These are phyloP conservation scores for Aphelocoma californica DNA, from an alignment of 2,797 vertebrate species.

Conservation along the genomic window DNA sequence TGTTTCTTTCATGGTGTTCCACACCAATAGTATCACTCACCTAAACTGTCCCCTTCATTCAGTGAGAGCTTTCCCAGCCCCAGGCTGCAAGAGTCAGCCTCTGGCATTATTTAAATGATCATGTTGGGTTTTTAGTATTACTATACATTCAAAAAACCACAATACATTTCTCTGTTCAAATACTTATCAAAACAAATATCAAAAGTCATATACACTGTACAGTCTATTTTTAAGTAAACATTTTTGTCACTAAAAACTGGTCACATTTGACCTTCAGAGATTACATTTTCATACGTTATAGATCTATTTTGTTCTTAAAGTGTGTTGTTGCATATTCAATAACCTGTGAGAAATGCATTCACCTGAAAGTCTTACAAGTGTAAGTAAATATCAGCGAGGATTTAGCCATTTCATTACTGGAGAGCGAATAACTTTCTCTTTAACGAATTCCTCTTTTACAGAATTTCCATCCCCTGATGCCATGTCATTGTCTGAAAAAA, in stretches of 20 bases:
- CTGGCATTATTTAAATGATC: not conserved
- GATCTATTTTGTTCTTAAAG: constrained; percentile 59
- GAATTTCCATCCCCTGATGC: constrained; percentile 87
- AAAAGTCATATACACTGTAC: constrained; percentile 65
- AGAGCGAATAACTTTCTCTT: constrained; percentile 72
- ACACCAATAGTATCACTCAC: not conserved
- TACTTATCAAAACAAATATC: constrained; percentile 49
- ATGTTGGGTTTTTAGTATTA: constrained; percentile 17
- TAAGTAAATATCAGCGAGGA: constrained; percentile 85
- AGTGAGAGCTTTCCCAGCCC: not conserved
- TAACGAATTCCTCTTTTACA: constrained; percentile 76
- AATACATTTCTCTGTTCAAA: constrained; percentile 53
- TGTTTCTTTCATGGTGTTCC: not conserved
- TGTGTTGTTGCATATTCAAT: constrained; percentile 53
- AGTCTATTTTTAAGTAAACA: constrained; percentile 63
- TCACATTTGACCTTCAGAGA: constrained; percentile 55
- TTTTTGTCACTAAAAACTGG: constrained; percentile 48
- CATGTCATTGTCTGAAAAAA: constrained; percentile 83
- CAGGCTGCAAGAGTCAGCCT: not conserved
- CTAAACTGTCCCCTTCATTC: not conserved
- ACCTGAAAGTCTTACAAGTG: not conserved
- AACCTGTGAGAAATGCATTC: constrained; percentile 36
- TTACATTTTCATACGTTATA: constrained; percentile 46
- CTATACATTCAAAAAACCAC: constrained; percentile 67
- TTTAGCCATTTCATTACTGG: constrained; percentile 82